Base-by-base conservation (phyloP, 2,797 vertebrate species). In the Acipenser ruthenus region DNA sequence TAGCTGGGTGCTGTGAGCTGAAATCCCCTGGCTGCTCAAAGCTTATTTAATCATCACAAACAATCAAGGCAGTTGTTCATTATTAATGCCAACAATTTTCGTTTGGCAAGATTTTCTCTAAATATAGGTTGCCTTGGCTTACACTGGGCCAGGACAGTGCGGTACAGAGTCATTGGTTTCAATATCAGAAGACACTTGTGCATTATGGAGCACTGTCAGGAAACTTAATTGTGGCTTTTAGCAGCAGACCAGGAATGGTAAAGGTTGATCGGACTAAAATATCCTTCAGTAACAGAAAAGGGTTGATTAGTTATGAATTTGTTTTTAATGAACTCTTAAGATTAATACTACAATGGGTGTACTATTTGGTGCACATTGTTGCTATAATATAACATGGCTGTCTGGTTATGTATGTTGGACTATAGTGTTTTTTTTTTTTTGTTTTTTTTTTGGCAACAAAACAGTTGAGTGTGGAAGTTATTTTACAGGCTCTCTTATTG, bases 31-130 rank as follows among this genome's bases (percentile, higher is more conserved):
- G 49, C n/a, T 7, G 64, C 66, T 60, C 48, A 67, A 70, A 71
- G 68, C 71, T 69, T 71, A 67, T 67, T 70, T 73, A 74, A 72
- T 73, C 67, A 67, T 66, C 64, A 63, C 62, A 70, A 71, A 74
- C 69, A 74, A 72, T 69, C 69, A 70, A 68, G 66, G 66, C 66
- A 69, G 71, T 71, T 72, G 68, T 71, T 73, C 55, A 12, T 58
- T 55, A 70, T 70, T 65, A 74, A 73, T 69, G 73, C 73, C 71
- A 70, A 67, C 66, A 66, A 68, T 70, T 73, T 74, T 74, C 48
- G 70, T 72, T 73, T 71, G 65, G 64, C 62, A 62, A 69, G 69
- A 74, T 73, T 73, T 69, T 61, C 66, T 69, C 56, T 60, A 67
- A 66, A 71, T 73, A 69, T 77, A 73, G 71, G 71, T 71, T 65